phyloP scores from a whole-genome alignment of 2,888 invertebrate species.

The Agriopis marginaria region DNA sequence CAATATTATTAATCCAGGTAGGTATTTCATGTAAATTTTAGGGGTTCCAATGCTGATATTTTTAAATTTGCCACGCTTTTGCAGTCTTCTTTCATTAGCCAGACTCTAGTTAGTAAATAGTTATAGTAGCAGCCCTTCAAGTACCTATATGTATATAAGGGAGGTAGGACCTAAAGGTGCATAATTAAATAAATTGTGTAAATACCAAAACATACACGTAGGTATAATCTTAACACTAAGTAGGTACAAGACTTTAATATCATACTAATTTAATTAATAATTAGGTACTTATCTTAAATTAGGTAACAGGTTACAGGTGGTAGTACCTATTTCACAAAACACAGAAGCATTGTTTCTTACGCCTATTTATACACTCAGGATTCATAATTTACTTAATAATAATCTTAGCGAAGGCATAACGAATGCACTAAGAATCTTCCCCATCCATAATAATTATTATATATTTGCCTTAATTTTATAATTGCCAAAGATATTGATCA shows the following conservation, averaged over 20 bases:
- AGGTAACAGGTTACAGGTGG: background rate
- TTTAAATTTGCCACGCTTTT: too few species aligned
- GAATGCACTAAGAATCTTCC: slow-evolving; percentile 23
- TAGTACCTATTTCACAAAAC: slow-evolving; percentile 1
- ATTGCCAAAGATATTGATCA: too few species aligned
- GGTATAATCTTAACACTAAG: background rate
- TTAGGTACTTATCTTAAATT: background rate
- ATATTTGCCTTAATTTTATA: too few species aligned
- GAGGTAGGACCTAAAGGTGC: background rate
- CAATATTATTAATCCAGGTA: too few species aligned
- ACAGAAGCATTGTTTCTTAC: slow-evolving; percentile 9
- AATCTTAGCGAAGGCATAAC: slow-evolving; percentile 17
- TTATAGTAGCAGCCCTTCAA: too few species aligned
- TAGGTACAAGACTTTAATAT: background rate
- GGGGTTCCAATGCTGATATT: too few species aligned
- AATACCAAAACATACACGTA: background rate
- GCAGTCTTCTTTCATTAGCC: too few species aligned
- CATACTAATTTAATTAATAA: background rate
- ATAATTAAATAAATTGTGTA: background rate
- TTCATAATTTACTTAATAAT: background rate
- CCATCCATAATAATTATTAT: background rate
- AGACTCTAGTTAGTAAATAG: too few species aligned
- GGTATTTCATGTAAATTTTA: too few species aligned
- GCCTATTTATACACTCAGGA: background rate
- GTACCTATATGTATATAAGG: too few species aligned